Evolutionary conservation across 1,140 invertebrate genomes (phyloP), one percentile per base, ranked within the genome.

Genomic region (Drosophila nebulosa): DNA sequence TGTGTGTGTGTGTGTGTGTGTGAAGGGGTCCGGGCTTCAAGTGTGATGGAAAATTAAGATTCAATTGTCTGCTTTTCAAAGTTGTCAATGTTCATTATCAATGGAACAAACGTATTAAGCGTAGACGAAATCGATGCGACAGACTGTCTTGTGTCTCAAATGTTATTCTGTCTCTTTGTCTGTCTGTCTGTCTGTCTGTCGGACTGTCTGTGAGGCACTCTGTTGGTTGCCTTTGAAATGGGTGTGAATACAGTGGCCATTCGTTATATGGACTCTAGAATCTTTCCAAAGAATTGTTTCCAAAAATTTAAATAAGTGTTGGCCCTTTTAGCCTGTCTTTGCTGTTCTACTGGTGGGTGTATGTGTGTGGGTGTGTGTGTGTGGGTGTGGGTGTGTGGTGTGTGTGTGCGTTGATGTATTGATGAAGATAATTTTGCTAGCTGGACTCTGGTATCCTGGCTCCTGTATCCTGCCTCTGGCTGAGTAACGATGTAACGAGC

Each of bases 11-110:
- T 18, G 14, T 18, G 14, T 9, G 3, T 22, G 7, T 42, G 36
- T 42, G n/a, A 42, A 16, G 39, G 39, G 30, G 39, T 57, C 26
- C 27, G 58, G 50, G 16, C 10, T 62, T 12, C 46, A 32, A 27
- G 64, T 36, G 61, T 69, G 67, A 66, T 62, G 64, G 60, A 67
- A 78, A 86, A 86, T 86, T 86, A 86, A 86, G 81, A 86, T 86
- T 86, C 81, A 86, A 86, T 86, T 86, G 81, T 86, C 81, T 86
- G 83, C 71, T 67, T 88, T 83, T 88, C 70, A 71, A 74, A 86
- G 78, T 88, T 83, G 74, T 86, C 81, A 81, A 71, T 86, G 83
- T 86, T 81, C 81, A 81, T 86, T 86, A 88, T 74, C 72, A 75
- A 77, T 78, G 70, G 61, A 74, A 78, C 65, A 88, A 88, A 81